Evolutionary conservation across 2,797 vertebrate genomes (phyloP).

Genomic region (Trichosurus vulpecula): DNA sequence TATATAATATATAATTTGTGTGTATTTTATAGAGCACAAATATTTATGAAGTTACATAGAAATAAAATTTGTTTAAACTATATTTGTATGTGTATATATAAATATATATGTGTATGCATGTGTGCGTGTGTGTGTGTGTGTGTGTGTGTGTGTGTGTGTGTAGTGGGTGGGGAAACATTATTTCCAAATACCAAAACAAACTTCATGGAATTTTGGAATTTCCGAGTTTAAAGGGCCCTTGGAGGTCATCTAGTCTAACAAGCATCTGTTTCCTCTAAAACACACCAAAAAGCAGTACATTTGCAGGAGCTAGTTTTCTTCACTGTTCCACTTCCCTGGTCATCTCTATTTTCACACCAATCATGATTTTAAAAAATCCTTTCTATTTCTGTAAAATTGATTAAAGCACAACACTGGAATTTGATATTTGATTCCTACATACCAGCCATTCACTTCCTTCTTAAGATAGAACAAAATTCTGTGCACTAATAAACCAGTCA

Average conservation of each 20-base stretch:
- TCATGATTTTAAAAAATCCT: not conserved
- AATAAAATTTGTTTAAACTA: not conserved
- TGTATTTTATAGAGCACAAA: not conserved
- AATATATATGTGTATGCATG: no score
- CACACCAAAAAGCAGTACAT: not conserved
- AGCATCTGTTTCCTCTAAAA: not conserved
- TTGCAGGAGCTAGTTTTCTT: not conserved
- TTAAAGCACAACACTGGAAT: not conserved
- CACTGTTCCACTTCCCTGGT: not conserved
- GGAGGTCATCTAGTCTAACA: not conserved
- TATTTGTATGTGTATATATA: not conserved
- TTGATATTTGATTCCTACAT: conserved; percentile 10
- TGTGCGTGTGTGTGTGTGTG: no score
- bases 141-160: not conserved
- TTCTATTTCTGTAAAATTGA: not conserved
- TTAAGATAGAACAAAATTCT: conserved; percentile 61
- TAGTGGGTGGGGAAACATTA: not conserved
- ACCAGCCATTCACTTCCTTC: not conserved
- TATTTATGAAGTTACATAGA: not conserved
- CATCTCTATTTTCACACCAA: not conserved
- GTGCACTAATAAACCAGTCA: conserved; percentile 55
- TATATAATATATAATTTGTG: not conserved
- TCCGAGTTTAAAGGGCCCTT: not conserved
- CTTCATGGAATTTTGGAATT: not conserved
- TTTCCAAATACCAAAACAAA: not conserved